Evolutionary conservation across 2,113 vertebrate genomes (phyloP).

Genomic region (Asarcornis scutulata): DNA sequence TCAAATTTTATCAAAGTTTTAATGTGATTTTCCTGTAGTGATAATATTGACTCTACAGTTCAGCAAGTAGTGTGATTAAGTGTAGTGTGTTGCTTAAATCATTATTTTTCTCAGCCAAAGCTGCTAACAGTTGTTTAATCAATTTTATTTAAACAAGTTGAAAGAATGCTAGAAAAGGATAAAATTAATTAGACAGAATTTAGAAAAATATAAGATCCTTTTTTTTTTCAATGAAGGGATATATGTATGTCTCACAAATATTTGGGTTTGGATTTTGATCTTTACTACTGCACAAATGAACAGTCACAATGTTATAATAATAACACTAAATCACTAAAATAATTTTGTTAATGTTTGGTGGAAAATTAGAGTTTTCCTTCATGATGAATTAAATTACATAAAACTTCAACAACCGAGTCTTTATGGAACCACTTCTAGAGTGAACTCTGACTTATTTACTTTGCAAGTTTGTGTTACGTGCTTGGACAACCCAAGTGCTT

Average conservation of each 20-base stretch:
- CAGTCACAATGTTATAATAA: background rate
- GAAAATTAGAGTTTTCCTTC: background rate
- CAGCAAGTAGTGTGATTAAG: background rate
- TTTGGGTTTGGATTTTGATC: background rate
- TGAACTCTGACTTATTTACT: background rate
- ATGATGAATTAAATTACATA: background rate
- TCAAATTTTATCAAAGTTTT: background rate
- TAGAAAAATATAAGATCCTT: background rate
- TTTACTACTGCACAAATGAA: background rate
- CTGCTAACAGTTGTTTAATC: background rate
- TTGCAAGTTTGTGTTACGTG: background rate
- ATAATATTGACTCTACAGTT: background rate
- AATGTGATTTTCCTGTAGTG: background rate
- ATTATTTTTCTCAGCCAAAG: background rate
- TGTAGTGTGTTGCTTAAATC: background rate
- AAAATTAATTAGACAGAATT: background rate
- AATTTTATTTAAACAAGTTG: background rate
- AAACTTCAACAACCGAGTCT: background rate
- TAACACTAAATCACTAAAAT: background rate
- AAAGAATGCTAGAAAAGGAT: background rate
- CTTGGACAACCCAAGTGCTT: background rate
- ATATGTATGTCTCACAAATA: background rate
- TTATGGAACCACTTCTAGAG: background rate
- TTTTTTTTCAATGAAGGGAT: background rate
- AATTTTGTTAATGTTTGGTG: background rate